Percentiles rank a stretch among this genome's conserved stretches.
phyloP scores from a whole-genome alignment of 2,797 vertebrate genomes.

The Aldrovandia affinis region DNA sequence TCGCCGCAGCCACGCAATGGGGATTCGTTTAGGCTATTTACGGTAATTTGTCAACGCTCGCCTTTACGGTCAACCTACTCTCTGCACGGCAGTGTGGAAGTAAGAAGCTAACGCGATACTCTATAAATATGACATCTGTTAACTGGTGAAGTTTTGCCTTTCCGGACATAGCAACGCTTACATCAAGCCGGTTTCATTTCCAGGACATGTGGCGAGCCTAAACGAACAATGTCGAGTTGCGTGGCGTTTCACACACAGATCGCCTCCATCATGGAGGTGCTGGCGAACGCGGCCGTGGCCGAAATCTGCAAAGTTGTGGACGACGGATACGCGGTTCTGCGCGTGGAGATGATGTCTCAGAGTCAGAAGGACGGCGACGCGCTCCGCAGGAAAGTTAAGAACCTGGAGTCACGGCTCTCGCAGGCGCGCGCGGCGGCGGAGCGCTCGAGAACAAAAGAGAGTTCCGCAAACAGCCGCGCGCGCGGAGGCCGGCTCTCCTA shows the following conservation, averaged over 20 bases:
- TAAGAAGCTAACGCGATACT: not conserved
- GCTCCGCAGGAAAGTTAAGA: conserved; percentile 36
- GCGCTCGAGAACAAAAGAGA: not conserved
- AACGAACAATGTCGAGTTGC: conserved; percentile 29
- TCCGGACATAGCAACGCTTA: not conserved
- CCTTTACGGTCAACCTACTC: not conserved
- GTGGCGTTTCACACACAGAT: conserved; percentile 53
- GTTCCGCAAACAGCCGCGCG: not conserved
- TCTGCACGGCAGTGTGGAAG: not conserved
- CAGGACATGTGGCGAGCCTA: not conserved
- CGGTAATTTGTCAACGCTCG: not conserved
- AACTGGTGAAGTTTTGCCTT: not conserved
- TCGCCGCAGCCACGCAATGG: not conserved
- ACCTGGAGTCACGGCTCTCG: not conserved
- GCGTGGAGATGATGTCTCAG: conserved; percentile 51
- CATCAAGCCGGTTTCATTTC: not conserved
- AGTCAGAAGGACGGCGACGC: conserved; percentile 39
- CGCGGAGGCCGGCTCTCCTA: not conserved
- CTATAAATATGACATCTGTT: not conserved
- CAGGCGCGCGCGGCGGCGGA: not conserved
- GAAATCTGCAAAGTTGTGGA: conserved; percentile 62
- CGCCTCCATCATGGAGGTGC: conserved; percentile 57
- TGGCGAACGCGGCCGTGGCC: conserved; percentile 59
- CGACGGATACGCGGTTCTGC: conserved; percentile 51
- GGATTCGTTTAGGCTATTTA: not conserved